Evolutionary conservation across 2,888 invertebrate genomes (phyloP).

Genomic region (Lasioglossum leucozonium): DNA sequence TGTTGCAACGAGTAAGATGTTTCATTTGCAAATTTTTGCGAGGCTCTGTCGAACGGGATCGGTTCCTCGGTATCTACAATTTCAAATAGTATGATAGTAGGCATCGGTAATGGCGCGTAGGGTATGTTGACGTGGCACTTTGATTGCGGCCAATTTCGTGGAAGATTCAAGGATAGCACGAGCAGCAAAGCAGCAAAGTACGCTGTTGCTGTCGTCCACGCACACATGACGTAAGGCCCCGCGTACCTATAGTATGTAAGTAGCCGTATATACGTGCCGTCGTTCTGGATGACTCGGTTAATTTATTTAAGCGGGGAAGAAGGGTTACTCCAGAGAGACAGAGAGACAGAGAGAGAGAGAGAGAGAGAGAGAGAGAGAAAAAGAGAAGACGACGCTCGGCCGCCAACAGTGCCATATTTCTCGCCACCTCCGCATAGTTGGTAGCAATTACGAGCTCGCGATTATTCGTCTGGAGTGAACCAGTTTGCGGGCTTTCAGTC

Average conservation of each 20-base stretch:
- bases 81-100: not conserved
- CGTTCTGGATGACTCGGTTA: slow-evolving; percentile 66
- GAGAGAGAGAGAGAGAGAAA: not conserved
- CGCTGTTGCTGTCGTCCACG: slow-evolving; percentile 51
- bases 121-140: slow-evolving; percentile 71
- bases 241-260: slow-evolving; percentile 61
- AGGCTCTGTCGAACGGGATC: not conserved
- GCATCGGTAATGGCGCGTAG: slow-evolving; percentile 42
- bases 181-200: slow-evolving; percentile 33
- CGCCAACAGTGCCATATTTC: slow-evolving; percentile 54
- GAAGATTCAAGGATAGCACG: slow-evolving; percentile 74
- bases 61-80: not conserved
- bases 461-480: slow-evolving; percentile 70
- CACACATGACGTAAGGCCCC: slow-evolving; percentile 71
- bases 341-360: not conserved
- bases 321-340: slow-evolving; percentile 34
- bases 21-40: not conserved
- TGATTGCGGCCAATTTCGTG: slow-evolving; percentile 73
- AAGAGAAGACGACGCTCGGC: slow-evolving; percentile 51
- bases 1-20: not conserved
- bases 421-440: slow-evolving; percentile 65
- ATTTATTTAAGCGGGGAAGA: slow-evolving; percentile 67
- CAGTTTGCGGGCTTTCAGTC: slow-evolving; percentile 75
- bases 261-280: slow-evolving; percentile 58
- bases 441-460: slow-evolving; percentile 66